Evolutionary conservation across 64 coral and sea anemone species (phyloP).

Genomic region (Montipora capricornis): DNA sequence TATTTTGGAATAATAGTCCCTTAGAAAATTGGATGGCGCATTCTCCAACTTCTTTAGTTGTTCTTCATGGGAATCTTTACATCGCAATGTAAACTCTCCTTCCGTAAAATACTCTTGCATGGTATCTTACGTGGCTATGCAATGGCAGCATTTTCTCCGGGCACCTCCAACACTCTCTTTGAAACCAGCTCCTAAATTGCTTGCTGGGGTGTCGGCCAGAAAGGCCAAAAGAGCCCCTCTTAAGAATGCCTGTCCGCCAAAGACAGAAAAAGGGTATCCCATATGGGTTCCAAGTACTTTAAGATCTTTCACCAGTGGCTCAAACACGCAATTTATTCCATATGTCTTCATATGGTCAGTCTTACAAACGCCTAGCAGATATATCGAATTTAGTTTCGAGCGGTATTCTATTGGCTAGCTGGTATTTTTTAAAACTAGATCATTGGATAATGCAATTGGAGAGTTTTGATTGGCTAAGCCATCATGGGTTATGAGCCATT

Average conservation of each 20-base stretch:
- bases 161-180: conserved; percentile 41
- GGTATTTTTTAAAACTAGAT: not conserved
- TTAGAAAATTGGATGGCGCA: conserved; percentile 23
- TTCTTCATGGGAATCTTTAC: conserved; percentile 8
- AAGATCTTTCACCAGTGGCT: conserved; percentile 40
- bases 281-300: conserved; percentile 18
- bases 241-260: not conserved
- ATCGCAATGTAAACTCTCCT: conserved; percentile 35
- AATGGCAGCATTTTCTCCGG: conserved; percentile 33
- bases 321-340: conserved; percentile 39
- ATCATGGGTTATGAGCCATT: no score
- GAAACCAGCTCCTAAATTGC: conserved; percentile 22
- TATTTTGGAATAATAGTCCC: conserved; percentile 32
- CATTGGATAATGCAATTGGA: no score
- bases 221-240: conserved; percentile 28
- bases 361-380: conserved; percentile 35
- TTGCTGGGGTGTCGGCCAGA: conserved; percentile 35
- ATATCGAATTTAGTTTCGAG: conserved; percentile 34
- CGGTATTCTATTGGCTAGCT: conserved; percentile 40
- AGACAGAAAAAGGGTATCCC: conserved; percentile 36
- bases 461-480: no score
- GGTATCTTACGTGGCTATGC: conserved; percentile 18
- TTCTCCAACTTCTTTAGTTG: conserved; percentile 3
- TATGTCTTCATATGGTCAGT: conserved; percentile 14
- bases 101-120: conserved; percentile 41